phyloP scores from a whole-genome alignment of 2,888 invertebrate genomes.

The Philonicus albiceps region DNA sequence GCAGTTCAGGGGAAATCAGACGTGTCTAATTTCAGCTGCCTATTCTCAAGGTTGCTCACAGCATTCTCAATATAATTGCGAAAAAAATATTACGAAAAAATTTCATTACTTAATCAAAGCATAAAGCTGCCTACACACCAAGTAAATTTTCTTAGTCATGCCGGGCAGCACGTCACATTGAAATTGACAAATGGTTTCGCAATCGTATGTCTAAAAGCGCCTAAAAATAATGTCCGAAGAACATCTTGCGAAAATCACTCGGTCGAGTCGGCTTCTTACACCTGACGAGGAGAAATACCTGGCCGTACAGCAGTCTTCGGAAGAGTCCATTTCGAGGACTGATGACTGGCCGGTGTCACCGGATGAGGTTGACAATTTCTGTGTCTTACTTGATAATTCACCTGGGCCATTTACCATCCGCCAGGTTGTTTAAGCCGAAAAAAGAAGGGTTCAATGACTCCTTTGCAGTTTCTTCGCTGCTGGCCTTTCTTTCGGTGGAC shows the following conservation, averaged over 20 bases:
- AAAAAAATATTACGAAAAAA: background rate
- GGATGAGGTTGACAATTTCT: background rate
- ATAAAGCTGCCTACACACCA: background rate
- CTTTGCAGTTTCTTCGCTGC: background rate
- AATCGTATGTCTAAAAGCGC: background rate
- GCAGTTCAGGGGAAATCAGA: background rate
- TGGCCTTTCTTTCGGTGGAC: background rate
- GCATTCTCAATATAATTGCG: background rate
- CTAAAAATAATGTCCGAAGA: background rate
- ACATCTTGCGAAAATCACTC: background rate
- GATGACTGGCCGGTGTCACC: background rate
- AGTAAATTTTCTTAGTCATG: background rate
- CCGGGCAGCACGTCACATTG: background rate
- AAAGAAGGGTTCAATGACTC: slow-evolving; percentile 25
- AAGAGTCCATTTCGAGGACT: background rate
- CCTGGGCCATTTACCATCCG: background rate
- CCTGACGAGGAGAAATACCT: background rate
- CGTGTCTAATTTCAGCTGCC: background rate
- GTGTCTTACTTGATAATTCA: background rate
- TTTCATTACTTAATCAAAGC: slow-evolving; percentile 3
- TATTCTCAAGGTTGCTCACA: background rate
- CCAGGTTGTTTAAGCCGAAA: background rate
- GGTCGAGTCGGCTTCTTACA: background rate
- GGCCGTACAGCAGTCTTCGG: background rate
- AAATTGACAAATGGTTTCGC: background rate